Conservation (phyloP, 2,797 vertebrate genomes). For the Galagoides demidoff region DNA sequence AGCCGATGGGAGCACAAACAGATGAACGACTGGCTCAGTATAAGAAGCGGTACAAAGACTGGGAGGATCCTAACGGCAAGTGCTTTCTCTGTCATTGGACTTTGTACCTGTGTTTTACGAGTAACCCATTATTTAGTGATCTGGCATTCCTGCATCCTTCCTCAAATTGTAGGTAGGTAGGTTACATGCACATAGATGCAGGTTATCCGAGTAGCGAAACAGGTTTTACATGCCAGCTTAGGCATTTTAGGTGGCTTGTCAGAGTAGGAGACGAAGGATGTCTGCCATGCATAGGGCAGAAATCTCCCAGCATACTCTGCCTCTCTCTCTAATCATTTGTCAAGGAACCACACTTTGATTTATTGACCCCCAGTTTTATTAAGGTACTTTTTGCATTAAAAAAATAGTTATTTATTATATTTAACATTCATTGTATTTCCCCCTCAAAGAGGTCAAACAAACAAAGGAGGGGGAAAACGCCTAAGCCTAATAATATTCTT, state of each 20-base stretch:
- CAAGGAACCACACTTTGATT: neutral
- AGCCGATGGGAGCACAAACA: constrained; percentile 99
- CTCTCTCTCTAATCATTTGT: neutral
- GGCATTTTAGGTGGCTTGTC: neutral
- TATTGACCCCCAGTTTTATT: neutral
- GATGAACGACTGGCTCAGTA: constrained; percentile 97
- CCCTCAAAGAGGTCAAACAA: neutral
- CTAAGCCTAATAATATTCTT: neutral
- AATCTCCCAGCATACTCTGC: neutral
- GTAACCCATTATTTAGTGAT: neutral
- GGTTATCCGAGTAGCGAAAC: neutral
- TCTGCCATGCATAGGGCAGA: neutral
- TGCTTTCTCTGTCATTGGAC: neutral
- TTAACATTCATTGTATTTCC: neutral
- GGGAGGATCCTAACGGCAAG: constrained; percentile 98
- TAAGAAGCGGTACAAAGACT: constrained; percentile 98
- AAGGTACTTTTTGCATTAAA: constrained; percentile 5
- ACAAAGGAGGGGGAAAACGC: neutral
- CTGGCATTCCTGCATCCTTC: neutral
- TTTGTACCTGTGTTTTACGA: neutral
- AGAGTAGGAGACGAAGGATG: neutral
- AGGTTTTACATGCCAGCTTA: neutral
- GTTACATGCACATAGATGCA: neutral
- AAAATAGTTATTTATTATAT: neutral
- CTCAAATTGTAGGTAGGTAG: neutral